Evolutionary conservation across 2,888 invertebrate species (phyloP).

Genomic region (Pyrgus malvae): DNA sequence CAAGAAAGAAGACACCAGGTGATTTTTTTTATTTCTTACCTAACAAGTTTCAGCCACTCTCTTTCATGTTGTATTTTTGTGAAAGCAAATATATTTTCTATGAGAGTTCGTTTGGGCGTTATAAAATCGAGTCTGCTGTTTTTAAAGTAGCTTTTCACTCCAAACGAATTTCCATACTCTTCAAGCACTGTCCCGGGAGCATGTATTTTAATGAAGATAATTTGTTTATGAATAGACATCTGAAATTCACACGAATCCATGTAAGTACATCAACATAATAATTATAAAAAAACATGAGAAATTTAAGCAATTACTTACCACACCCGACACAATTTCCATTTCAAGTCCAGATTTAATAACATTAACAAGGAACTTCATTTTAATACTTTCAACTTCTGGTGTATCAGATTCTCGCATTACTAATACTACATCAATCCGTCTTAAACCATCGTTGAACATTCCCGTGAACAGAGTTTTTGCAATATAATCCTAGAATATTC

Average conservation of each 20-base stretch:
- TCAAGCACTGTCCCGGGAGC: slow-evolving; percentile 42
- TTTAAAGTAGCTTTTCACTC: slow-evolving; percentile 35
- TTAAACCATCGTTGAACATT: slow-evolving; percentile 38
- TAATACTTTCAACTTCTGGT: slow-evolving; percentile 29
- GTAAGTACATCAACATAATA: too few species aligned
- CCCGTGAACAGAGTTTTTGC: slow-evolving; percentile 28
- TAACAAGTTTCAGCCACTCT: slow-evolving; percentile 31
- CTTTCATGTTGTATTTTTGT: slow-evolving; percentile 25
- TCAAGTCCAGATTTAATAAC: slow-evolving; percentile 43
- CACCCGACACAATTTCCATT: slow-evolving; percentile 35
- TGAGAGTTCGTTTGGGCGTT: slow-evolving; percentile 20
- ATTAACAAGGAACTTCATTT: slow-evolving; percentile 41
- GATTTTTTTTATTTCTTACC: slow-evolving; percentile 17
- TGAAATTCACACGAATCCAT: slow-evolving; percentile 8
- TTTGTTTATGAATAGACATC: slow-evolving; percentile 31
- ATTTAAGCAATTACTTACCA: too few species aligned
- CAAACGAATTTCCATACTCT: slow-evolving; percentile 35
- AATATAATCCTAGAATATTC: too few species aligned
- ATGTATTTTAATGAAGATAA: slow-evolving; percentile 51
- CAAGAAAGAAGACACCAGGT: too few species aligned
- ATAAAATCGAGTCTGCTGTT: slow-evolving; percentile 36
- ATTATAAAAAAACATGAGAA: not conserved
- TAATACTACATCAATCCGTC: slow-evolving; percentile 45
- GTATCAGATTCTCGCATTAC: slow-evolving; percentile 37
- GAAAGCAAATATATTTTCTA: slow-evolving; percentile 17